These are phyloP conservation scores for Metalampra italica DNA, from an alignment of 2,888 invertebrate genomes.

Conservation along the genomic window DNA sequence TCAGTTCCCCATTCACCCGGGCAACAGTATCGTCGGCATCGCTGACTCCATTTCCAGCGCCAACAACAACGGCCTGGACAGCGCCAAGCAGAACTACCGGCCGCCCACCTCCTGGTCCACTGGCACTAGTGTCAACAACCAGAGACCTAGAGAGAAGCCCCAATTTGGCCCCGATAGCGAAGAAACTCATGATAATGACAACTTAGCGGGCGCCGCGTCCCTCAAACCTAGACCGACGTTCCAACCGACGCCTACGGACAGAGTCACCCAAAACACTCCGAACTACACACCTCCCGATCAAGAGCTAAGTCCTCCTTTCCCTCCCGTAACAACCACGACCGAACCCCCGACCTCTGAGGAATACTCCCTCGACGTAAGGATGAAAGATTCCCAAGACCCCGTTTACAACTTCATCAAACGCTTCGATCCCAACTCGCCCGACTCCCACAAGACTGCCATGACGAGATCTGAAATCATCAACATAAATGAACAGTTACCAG, in stretches of 20 bases:
- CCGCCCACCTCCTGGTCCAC: slow-evolving; percentile 79
- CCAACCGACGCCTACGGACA: slow-evolving; percentile 28
- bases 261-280: slow-evolving; percentile 13
- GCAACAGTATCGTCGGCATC: slow-evolving; percentile 60
- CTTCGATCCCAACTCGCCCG: slow-evolving; percentile 64
- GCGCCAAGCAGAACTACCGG: slow-evolving; percentile 66
- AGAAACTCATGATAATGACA: slow-evolving; percentile 16
- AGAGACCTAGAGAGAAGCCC: slow-evolving; percentile 4
- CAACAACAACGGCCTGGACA: slow-evolving; percentile 57
- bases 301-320: slow-evolving; percentile 43
- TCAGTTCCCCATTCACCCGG: slow-evolving; percentile 61
- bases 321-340: slow-evolving; percentile 31
- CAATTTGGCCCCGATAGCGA: not conserved
- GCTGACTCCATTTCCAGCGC: slow-evolving; percentile 60
- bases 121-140: slow-evolving; percentile 29
- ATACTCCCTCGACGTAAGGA: slow-evolving; percentile 33
- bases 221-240: slow-evolving; percentile 42
- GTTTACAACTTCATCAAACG: slow-evolving; percentile 67
- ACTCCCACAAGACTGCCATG: slow-evolving; percentile 57
- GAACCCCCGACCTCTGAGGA: slow-evolving; percentile 36
- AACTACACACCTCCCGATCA: slow-evolving; percentile 38
- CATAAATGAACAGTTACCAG: slow-evolving; percentile 57
- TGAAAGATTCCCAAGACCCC: slow-evolving; percentile 38
- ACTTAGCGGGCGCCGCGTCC: slow-evolving; percentile 39
- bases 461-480: slow-evolving; percentile 58